phyloP scores from a whole-genome alignment of 2,888 invertebrate species.

The Laspeyria flexula region DNA sequence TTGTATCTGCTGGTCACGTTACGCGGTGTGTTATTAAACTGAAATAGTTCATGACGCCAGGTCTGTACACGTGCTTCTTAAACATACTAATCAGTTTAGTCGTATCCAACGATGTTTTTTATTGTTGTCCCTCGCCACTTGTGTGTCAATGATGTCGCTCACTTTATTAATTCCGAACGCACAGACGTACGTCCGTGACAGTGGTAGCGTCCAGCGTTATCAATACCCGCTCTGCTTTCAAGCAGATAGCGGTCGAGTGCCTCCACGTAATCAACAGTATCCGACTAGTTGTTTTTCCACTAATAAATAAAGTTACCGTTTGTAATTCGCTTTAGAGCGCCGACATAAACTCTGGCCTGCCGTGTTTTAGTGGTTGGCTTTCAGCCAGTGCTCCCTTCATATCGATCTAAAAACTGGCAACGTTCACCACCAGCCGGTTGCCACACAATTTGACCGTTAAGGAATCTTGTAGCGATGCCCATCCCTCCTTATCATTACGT shows the following conservation, averaged over 20 bases:
- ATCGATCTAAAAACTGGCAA: constrained; percentile 61
- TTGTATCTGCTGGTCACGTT: constrained; percentile 36
- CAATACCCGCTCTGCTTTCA: constrained; percentile 46
- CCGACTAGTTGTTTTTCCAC: constrained; percentile 44
- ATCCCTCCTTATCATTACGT: constrained; percentile 45
- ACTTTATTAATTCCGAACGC: constrained; percentile 50
- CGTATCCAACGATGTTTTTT: constrained; percentile 44
- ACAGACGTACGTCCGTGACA: constrained; percentile 55
- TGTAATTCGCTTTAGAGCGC: constrained; percentile 53
- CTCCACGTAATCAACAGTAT: constrained; percentile 44
- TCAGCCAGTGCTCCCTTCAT: constrained; percentile 63
- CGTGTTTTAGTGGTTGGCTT: constrained; percentile 72
- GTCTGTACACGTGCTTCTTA: constrained; percentile 39
- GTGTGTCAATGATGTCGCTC: constrained; percentile 56
- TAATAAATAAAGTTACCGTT: constrained; percentile 53
- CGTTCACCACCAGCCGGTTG: constrained; percentile 31
- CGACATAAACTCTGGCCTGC: constrained; percentile 57
- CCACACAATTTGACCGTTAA: constrained; percentile 51
- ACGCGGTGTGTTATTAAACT: constrained; percentile 41
- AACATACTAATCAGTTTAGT: constrained; percentile 33
- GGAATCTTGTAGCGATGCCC: constrained; percentile 45
- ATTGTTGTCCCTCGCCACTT: constrained; percentile 43
- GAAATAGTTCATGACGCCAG: constrained; percentile 49
- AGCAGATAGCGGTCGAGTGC: constrained; percentile 48
- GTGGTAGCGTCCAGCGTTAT: constrained; percentile 51